These are phyloP conservation scores for Tragelaphus strepsiceros DNA, from an alignment of 2,113 vertebrate species.

Conservation along the genomic window DNA sequence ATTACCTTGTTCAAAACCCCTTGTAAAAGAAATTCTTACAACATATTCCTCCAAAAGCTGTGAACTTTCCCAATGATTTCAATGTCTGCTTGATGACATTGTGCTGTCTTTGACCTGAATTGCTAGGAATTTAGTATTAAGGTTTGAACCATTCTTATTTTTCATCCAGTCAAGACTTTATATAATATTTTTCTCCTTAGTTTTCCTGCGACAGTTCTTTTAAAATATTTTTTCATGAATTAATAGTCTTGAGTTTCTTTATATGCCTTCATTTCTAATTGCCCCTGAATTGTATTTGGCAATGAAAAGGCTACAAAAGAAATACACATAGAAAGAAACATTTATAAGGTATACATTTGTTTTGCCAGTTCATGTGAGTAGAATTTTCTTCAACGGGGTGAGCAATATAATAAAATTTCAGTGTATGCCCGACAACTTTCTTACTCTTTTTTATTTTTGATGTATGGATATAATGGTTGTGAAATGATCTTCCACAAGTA, in stretches of 20 bases:
- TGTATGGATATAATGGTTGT: neutral
- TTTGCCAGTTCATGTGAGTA: neutral
- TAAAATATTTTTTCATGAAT: neutral
- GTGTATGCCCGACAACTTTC: neutral
- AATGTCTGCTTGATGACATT: neutral
- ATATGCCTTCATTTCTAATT: neutral
- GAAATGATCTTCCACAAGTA: no score
- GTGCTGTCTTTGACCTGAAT: neutral
- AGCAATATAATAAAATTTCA: conserved; percentile 3
- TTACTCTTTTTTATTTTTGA: neutral
- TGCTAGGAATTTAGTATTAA: neutral
- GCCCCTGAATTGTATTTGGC: neutral
- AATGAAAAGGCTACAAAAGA: neutral
- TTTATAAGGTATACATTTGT: neutral
- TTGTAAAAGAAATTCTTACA: neutral
- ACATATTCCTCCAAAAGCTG: neutral
- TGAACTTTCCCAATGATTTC: neutral
- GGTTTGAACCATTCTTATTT: neutral
- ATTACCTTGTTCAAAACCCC: neutral
- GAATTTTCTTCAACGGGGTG: neutral
- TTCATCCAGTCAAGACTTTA: neutral
- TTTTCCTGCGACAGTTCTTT: neutral
- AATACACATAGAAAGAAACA: neutral
- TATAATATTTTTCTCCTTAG: neutral
- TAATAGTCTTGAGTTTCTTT: neutral